Percentiles rank a stretch among this genome's conserved stretches.
These are phyloP conservation scores for Lordiphosa andalusiaca DNA, from an alignment of 2,888 invertebrate genomes.

Conservation along the genomic window DNA sequence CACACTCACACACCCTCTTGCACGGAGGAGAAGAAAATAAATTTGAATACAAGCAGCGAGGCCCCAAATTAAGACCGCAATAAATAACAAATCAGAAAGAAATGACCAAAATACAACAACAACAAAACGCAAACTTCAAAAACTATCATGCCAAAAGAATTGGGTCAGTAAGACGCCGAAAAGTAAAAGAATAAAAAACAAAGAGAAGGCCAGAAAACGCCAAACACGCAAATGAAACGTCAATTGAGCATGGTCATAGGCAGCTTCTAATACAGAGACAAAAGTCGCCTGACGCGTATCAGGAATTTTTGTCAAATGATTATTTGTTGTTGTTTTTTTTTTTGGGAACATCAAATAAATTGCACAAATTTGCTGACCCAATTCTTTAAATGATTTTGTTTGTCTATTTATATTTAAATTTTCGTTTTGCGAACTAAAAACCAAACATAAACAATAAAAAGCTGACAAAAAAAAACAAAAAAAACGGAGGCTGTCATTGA, in stretches of 20 bases:
- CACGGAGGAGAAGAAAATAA: slow-evolving; percentile 10
- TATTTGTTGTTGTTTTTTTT: no score
- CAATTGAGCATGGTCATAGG: slow-evolving; percentile 71
- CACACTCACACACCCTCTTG: background rate
- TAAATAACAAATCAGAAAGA: slow-evolving; percentile 72
- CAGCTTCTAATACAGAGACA: slow-evolving; percentile 41
- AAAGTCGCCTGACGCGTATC: slow-evolving; percentile 24
- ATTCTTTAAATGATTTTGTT: slow-evolving; percentile 49
- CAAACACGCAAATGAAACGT: slow-evolving; percentile 35
- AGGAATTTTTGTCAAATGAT: slow-evolving; percentile 4
- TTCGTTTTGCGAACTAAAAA: slow-evolving; percentile 28
- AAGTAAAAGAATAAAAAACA: slow-evolving; percentile 36
- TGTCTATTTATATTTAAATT: slow-evolving; percentile 56
- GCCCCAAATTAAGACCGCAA: slow-evolving; percentile 65
- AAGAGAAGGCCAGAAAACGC: slow-evolving; percentile 14
- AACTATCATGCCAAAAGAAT: slow-evolving; percentile 48
- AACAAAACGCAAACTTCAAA: slow-evolving; percentile 18
- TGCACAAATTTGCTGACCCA: slow-evolving; percentile 69
- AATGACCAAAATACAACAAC: slow-evolving; percentile 56
- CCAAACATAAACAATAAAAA: slow-evolving; percentile 31
- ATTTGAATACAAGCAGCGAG: slow-evolving; percentile 59
- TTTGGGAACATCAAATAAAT: slow-evolving; percentile 59
- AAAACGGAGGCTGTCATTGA: slow-evolving; percentile 54
- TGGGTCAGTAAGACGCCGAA: slow-evolving; percentile 68
- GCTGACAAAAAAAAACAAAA: no score